These are phyloP conservation scores for Struthio camelus DNA, from an alignment of 2,113 vertebrate species.

Conservation along the genomic window DNA sequence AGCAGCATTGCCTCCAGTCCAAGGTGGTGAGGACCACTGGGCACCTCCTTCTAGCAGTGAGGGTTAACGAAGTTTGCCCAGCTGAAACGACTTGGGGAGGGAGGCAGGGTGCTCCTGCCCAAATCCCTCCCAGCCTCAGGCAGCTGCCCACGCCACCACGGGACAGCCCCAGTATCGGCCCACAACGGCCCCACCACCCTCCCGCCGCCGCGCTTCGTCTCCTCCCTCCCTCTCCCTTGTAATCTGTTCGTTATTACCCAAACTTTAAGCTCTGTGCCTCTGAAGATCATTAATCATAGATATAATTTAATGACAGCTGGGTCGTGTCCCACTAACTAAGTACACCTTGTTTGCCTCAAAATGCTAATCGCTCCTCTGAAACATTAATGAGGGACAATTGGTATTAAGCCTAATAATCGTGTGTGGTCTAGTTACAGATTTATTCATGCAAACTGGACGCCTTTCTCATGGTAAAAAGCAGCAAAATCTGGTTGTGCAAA, in stretches of 20 bases:
- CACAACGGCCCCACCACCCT: rapidly evolving
- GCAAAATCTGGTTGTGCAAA: neutral
- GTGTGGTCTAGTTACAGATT: constrained; percentile 71
- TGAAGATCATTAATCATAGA: constrained; percentile 98
- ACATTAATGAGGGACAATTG: constrained; percentile 87
- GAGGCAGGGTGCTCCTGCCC: too few species aligned
- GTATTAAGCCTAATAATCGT: constrained; percentile 72
- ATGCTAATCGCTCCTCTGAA: constrained; percentile 93
- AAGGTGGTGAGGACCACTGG: too few species aligned
- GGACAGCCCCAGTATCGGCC: too few species aligned
- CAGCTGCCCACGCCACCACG: too few species aligned
- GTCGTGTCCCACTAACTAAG: constrained; percentile 94
- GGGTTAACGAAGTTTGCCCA: too few species aligned
- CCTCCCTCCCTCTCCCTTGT: constrained; percentile 41
- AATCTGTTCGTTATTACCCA: constrained; percentile 67
- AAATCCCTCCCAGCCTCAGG: too few species aligned
- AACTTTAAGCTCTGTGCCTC: constrained; percentile 83
- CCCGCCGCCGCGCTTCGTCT: constrained; percentile 17
- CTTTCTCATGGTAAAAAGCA: constrained; percentile 43
- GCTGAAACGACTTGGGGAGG: too few species aligned
- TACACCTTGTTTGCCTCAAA: constrained; percentile 96
- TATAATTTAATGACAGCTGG: constrained; percentile 98
- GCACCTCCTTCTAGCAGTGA: too few species aligned
- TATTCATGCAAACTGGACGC: constrained; percentile 53
- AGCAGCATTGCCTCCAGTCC: neutral